Percentiles rank a stretch among this genome's conserved stretches.
These are phyloP conservation scores for Mellilla xanthometata DNA, from an alignment of 2,888 invertebrate species.

Conservation along the genomic window DNA sequence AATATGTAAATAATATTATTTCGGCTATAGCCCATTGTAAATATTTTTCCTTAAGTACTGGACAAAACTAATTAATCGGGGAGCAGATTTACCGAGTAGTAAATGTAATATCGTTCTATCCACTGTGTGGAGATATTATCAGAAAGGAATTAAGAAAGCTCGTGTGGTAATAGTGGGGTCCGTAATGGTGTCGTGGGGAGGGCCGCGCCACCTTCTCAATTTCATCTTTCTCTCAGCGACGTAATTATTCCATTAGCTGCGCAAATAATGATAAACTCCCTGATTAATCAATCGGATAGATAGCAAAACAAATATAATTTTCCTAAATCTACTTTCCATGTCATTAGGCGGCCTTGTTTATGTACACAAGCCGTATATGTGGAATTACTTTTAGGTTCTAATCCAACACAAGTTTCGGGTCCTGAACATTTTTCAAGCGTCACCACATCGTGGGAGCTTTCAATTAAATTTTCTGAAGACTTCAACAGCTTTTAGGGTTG, in stretches of 20 bases:
- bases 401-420: slow-evolving; percentile 16
- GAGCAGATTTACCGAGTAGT: slow-evolving; percentile 10
- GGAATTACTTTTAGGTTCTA: not conserved
- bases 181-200: slow-evolving; percentile 37
- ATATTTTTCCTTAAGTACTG: slow-evolving; percentile 15
- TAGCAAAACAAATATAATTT: slow-evolving; percentile 19
- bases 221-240: slow-evolving; percentile 51
- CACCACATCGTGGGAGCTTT: slow-evolving; percentile 46
- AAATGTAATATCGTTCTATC: slow-evolving; percentile 14
- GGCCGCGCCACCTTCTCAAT: slow-evolving; percentile 43
- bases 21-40: slow-evolving; percentile 15
- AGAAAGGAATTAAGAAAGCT: slow-evolving; percentile 22
- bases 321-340: slow-evolving; percentile 6
- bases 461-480: slow-evolving; percentile 55
- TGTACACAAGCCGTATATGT: too few species aligned
- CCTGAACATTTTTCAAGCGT: slow-evolving; percentile 42
- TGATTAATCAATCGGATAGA: slow-evolving; percentile 45
- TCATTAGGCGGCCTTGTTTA: not conserved
- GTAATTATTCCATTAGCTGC: slow-evolving; percentile 75
- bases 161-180: slow-evolving; percentile 41
- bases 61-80: slow-evolving; percentile 12
- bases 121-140: slow-evolving; percentile 17
- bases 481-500: slow-evolving; percentile 47
- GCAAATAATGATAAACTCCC: slow-evolving; percentile 69
- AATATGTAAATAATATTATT: slow-evolving; percentile 72